These are phyloP conservation scores for Melinaea menophilus DNA, from an alignment of 2,888 invertebrate species.

Conservation along the genomic window DNA sequence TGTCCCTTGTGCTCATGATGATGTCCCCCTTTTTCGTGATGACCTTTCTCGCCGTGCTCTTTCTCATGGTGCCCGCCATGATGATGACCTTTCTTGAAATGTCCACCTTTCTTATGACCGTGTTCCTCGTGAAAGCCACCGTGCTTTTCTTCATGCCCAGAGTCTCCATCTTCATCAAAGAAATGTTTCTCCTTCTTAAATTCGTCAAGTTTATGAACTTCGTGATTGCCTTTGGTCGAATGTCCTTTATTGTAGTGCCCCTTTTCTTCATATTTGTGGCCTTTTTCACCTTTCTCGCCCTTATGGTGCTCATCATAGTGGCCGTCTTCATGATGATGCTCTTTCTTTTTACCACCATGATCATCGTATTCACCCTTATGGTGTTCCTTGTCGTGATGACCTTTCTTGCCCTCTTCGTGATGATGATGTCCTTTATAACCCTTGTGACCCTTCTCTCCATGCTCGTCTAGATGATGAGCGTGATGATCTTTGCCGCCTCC, in stretches of 20 bases:
- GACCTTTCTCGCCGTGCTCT: slow-evolving; percentile 88
- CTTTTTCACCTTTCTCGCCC: slow-evolving; percentile 82
- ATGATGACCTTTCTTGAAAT: slow-evolving; percentile 88
- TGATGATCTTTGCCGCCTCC: slow-evolving; percentile 84
- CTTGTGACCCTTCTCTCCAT: slow-evolving; percentile 84
- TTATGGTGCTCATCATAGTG: slow-evolving; percentile 81
- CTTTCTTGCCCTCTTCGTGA: slow-evolving; percentile 83
- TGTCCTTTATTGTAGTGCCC: slow-evolving; percentile 91
- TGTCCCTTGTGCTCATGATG: slow-evolving; percentile 88
- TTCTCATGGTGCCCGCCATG: slow-evolving; percentile 86
- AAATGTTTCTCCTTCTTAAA: slow-evolving; percentile 92
- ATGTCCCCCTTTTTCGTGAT: slow-evolving; percentile 88
- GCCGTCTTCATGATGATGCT: slow-evolving; percentile 81
- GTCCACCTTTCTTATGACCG: slow-evolving; percentile 89
- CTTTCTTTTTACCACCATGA: slow-evolving; percentile 79
- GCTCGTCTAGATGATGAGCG: slow-evolving; percentile 79
- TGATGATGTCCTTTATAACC: slow-evolving; percentile 84
- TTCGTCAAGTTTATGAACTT: slow-evolving; percentile 90
- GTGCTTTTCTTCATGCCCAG: slow-evolving; percentile 88
- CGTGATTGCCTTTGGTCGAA: slow-evolving; percentile 90
- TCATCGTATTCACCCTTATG: slow-evolving; percentile 81
- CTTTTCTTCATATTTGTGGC: slow-evolving; percentile 81
- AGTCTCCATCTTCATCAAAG: slow-evolving; percentile 90
- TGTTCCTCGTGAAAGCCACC: slow-evolving; percentile 88
- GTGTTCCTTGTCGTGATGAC: slow-evolving; percentile 84